These are phyloP conservation scores for Drosophila mayaguana DNA, from an alignment of 2,888 invertebrate species.

Conservation along the genomic window DNA sequence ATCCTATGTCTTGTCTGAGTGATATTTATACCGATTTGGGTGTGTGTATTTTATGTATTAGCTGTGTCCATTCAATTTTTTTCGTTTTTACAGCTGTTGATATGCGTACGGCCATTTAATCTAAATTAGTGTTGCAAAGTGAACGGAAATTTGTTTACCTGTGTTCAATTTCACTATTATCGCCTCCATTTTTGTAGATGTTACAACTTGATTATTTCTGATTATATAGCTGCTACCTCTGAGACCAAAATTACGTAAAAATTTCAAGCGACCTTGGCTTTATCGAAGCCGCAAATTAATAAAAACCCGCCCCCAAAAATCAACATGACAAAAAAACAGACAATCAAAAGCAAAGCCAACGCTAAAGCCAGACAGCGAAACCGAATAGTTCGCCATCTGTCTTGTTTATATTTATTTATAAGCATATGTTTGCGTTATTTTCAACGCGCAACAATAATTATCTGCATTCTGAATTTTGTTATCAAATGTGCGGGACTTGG, in stretches of 20 bases:
- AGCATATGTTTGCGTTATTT: constrained; percentile 46
- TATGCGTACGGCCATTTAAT: constrained; percentile 43
- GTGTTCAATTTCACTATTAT: constrained; percentile 32
- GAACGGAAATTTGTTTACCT: constrained; percentile 37
- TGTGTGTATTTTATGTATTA: neutral
- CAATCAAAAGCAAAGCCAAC: neutral
- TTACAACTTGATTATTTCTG: constrained; percentile 29
- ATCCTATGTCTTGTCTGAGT: constrained; percentile 32
- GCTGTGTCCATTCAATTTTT: constrained; percentile 3
- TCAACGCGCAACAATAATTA: constrained; percentile 23
- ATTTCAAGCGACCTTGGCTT: constrained; percentile 45
- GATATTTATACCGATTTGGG: constrained; percentile 14
- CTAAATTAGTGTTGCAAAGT: constrained; percentile 37
- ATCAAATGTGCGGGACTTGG: constrained; percentile 41
- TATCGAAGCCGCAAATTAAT: constrained; percentile 45
- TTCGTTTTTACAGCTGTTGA: constrained; percentile 43
- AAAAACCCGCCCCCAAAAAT: constrained; percentile 12
- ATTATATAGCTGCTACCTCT: constrained; percentile 25
- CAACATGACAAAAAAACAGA: neutral
- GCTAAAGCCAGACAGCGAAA: constrained; percentile 10
- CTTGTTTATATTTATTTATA: constrained; percentile 47
- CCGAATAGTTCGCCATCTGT: constrained; percentile 3
- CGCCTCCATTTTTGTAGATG: constrained; percentile 11
- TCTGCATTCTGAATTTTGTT: constrained; percentile 32
- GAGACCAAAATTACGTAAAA: constrained; percentile 45